phyloP scores from a whole-genome alignment of 2,888 invertebrate genomes.

The Pandemis heparana region DNA sequence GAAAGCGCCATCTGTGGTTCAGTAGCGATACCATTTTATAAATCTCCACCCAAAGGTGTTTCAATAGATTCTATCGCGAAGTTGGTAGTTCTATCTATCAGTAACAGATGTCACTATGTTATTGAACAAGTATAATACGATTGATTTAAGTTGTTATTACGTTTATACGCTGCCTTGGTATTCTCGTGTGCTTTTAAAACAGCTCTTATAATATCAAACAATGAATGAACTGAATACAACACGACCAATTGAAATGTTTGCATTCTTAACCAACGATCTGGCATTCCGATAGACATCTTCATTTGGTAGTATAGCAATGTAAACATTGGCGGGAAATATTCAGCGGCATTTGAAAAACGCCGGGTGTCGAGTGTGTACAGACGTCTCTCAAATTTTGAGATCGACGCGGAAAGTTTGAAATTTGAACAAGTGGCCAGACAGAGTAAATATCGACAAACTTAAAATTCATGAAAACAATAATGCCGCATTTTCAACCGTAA shows the following conservation, averaged over 20 bases:
- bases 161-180: background rate
- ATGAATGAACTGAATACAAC: constrained; percentile 26
- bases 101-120: constrained; percentile 21
- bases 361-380: constrained; percentile 54
- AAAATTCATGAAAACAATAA: constrained; percentile 17
- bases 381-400: constrained; percentile 45
- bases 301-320: constrained; percentile 42
- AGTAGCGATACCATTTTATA: background rate
- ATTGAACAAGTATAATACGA: background rate
- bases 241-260: constrained; percentile 24
- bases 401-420: constrained; percentile 51
- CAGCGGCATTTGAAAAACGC: constrained; percentile 62
- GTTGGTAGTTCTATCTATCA: background rate
- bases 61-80: background rate
- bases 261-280: background rate
- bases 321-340: constrained; percentile 58
- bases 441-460: constrained; percentile 26
- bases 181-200: constrained; percentile 11
- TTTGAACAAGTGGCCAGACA: constrained; percentile 49
- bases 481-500: constrained; percentile 21
- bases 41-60: background rate
- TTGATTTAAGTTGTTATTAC: constrained; percentile 18
- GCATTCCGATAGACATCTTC: background rate
- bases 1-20: background rate
- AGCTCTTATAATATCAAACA: background rate